These are phyloP conservation scores for Thinocorus orbignyianus DNA, from an alignment of 2,113 vertebrate species.

Conservation along the genomic window DNA sequence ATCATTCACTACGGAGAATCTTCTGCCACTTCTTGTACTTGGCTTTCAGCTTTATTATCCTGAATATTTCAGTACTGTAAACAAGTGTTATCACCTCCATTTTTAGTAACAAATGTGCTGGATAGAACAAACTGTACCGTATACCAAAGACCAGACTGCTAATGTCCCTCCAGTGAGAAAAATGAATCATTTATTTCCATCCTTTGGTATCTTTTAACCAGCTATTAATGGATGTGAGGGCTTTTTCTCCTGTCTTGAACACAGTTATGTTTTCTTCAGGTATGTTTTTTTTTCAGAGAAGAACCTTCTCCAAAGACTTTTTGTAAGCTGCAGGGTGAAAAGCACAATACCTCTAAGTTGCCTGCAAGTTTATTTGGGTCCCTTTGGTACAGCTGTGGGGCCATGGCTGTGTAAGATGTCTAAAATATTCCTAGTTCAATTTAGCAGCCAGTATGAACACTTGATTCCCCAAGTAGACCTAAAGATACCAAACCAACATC, in stretches of 20 bases:
- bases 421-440: not conserved
- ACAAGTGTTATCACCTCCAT: not conserved
- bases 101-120: not conserved
- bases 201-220: not conserved
- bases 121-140: not conserved
- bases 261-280: not conserved
- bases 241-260: not conserved
- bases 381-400: not conserved
- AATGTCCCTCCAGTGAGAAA: not conserved
- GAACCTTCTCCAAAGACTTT: not conserved
- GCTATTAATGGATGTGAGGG: not conserved
- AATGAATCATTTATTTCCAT: not conserved
- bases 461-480: not conserved
- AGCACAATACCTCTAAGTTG: rapidly evolving
- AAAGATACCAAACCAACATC: not conserved
- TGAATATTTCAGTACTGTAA: not conserved
- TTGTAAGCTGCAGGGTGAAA: not conserved
- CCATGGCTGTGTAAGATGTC: not conserved
- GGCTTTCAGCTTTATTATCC: not conserved
- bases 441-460: not conserved
- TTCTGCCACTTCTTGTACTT: not conserved
- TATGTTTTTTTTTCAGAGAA: not conserved
- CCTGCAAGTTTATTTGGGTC: not conserved
- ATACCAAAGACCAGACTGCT: not conserved
- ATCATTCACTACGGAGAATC: not conserved